A percentile compares a stretch with the other conserved stretches of the same genome.
Evolutionary conservation across 2,888 invertebrate species (phyloP).

Genomic region (Cepaea hortensis): DNA sequence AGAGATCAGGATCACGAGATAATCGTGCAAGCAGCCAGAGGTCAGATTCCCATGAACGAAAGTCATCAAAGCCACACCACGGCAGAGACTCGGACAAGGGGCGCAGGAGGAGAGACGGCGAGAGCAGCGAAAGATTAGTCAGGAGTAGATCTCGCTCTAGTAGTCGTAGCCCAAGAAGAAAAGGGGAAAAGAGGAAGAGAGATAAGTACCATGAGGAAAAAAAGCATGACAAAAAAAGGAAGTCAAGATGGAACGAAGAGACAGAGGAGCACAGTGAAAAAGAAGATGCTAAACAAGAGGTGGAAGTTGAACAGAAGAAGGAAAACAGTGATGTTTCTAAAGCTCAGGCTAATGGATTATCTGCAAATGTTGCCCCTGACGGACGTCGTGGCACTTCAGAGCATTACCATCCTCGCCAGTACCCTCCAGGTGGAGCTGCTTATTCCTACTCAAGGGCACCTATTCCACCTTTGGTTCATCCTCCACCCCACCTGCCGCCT

Average conservation of each 20-base stretch:
- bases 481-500: neutral
- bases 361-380: neutral
- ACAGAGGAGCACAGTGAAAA: conserved; percentile 35
- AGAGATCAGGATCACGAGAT: conserved; percentile 23
- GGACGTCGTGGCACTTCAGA: conserved; percentile 1
- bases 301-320: conserved; percentile 25
- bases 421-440: conserved; percentile 17
- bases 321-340: neutral
- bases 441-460: conserved; percentile 27
- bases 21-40: conserved; percentile 3
- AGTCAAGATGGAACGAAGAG: conserved; percentile 9
- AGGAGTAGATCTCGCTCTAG: conserved; percentile 63
- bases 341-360: conserved; percentile 13
- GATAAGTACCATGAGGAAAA: conserved; percentile 53
- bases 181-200: conserved; percentile 35
- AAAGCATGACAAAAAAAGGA: conserved; percentile 15
- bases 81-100: conserved; percentile 6
- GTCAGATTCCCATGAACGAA: conserved; percentile 20
- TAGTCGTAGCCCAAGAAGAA: conserved; percentile 59
- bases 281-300: conserved; percentile 42
- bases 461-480: conserved; percentile 4
- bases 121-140: conserved; percentile 74
- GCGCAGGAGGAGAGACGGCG: conserved; percentile 6
- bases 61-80: neutral
- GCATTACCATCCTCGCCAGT: neutral